Conservation (phyloP, 2,113 vertebrate genomes). For the Mormyrus iriodes region DNA sequence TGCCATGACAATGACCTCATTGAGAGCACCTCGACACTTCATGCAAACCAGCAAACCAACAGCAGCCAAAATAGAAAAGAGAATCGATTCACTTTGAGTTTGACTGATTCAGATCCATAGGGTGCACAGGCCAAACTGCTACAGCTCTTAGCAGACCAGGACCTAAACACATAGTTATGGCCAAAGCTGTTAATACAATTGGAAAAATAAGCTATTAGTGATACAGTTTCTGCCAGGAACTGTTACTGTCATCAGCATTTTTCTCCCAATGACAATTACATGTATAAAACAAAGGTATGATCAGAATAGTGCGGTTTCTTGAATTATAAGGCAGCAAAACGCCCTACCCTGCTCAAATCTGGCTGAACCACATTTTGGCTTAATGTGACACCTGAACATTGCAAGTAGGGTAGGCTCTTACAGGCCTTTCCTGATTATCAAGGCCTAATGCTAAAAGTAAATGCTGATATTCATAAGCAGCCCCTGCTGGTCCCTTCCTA, state of each 20-base stretch:
- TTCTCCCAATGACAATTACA: neutral
- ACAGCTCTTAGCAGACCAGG: neutral
- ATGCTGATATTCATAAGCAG: neutral
- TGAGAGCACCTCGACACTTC: neutral
- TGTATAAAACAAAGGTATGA: neutral
- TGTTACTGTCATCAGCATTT: neutral
- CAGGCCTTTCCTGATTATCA: neutral
- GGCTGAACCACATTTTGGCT: neutral
- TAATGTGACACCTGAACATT: neutral
- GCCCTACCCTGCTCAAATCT: neutral
- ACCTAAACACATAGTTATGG: neutral
- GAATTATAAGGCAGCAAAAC: neutral
- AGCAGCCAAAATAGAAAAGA: neutral
- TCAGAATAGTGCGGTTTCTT: neutral
- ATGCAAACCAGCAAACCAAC: neutral
- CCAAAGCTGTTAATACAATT: neutral
- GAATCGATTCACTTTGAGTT: neutral
- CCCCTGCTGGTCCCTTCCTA: neutral
- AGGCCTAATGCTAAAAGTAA: neutral
- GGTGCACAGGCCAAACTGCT: neutral
- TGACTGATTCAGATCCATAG: neutral
- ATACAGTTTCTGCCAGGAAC: neutral
- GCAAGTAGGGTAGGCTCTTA: neutral
- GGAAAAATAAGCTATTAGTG: neutral
- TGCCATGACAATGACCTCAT: neutral